Evolutionary conservation across 2,888 invertebrate species (phyloP).

Genomic region (Nebria brevicollis): DNA sequence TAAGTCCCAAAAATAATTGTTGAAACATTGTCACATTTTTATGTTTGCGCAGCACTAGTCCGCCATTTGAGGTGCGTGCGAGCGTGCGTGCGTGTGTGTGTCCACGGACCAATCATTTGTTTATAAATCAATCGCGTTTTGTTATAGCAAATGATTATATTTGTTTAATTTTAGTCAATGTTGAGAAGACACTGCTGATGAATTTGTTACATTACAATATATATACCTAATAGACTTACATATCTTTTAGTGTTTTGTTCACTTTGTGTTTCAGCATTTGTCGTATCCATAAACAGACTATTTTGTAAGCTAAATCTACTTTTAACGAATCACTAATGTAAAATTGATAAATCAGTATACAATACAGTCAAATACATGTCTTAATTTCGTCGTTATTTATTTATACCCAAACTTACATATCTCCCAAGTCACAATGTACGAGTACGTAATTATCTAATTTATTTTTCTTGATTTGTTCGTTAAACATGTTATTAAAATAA

Average conservation of each 20-base stretch:
- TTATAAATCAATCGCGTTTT: not conserved
- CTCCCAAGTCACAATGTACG: too few species aligned
- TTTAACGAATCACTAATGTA: constrained; percentile 39
- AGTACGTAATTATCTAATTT: too few species aligned
- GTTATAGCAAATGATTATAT: not conserved
- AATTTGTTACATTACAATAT: not conserved
- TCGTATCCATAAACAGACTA: constrained; percentile 38
- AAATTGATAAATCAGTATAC: constrained; percentile 39
- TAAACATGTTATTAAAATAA: too few species aligned
- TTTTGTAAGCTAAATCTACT: constrained; percentile 40
- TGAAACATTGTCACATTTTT: not conserved
- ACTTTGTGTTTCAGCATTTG: not conserved
- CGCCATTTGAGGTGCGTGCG: too few species aligned
- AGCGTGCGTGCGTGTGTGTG: not conserved
- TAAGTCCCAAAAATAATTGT: not conserved
- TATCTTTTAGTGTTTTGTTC: constrained; percentile 34
- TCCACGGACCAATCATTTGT: not conserved
- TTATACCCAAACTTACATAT: not conserved
- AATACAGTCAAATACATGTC: constrained; percentile 45
- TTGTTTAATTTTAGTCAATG: constrained; percentile 2
- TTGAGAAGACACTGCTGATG: not conserved
- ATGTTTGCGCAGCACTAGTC: not conserved
- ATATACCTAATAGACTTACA: constrained; percentile 6
- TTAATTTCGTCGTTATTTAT: constrained; percentile 3
- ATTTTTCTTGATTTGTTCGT: too few species aligned